Conservation (phyloP, 2,113 vertebrate genomes). For the Diglossa brunneiventris region DNA sequence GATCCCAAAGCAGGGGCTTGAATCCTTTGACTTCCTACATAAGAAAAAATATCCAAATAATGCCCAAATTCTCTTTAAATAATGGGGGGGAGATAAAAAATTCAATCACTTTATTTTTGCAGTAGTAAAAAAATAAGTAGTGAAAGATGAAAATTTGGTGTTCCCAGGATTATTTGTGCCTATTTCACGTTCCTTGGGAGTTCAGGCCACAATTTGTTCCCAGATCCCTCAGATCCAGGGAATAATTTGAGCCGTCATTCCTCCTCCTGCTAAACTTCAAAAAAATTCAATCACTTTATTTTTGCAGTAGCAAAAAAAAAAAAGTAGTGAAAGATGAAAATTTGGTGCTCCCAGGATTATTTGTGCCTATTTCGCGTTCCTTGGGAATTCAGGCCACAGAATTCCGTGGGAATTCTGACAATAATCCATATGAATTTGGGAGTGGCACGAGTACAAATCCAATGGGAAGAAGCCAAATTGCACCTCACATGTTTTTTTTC, state of each 20-base stretch:
- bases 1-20: background rate
- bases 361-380: background rate
- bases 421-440: background rate
- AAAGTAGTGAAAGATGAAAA: accelerated
- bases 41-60: background rate
- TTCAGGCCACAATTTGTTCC: background rate
- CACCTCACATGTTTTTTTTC: background rate
- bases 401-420: background rate
- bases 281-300: background rate
- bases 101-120: too few species aligned
- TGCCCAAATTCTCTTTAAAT: background rate
- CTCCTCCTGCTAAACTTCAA: background rate
- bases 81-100: accelerated
- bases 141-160: background rate
- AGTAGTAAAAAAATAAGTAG: too few species aligned
- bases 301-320: background rate
- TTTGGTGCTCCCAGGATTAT: background rate
- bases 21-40: slow-evolving; percentile 25
- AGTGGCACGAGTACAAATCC: background rate
- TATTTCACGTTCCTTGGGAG: background rate
- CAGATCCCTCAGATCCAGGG: background rate
- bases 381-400: background rate
- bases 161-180: background rate
- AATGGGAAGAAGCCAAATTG: background rate
- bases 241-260: background rate